Conservation (phyloP, 2,888 invertebrate species). For the Dicranocentrus wangi region DNA sequence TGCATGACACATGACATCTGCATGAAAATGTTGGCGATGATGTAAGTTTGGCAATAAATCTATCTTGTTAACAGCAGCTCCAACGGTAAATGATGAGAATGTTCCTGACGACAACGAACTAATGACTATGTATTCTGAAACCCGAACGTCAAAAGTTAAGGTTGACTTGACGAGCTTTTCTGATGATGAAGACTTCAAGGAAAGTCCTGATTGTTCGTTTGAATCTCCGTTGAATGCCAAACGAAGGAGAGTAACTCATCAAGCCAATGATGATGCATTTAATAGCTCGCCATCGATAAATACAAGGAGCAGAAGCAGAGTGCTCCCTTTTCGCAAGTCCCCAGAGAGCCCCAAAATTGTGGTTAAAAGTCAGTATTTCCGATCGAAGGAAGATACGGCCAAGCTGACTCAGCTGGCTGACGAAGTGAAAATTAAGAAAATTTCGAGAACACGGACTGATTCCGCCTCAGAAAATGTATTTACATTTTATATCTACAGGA, state of each 20-base stretch:
- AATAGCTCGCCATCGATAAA: constrained; percentile 2
- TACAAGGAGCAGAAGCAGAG: constrained; percentile 15
- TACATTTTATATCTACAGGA: no score
- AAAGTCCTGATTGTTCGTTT: neutral
- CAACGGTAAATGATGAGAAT: constrained; percentile 2
- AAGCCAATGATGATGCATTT: neutral
- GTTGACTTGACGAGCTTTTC: neutral
- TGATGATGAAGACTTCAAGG: constrained; percentile 25
- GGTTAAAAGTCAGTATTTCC: constrained; percentile 51
- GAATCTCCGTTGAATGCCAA: constrained; percentile 20
- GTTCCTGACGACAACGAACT: constrained; percentile 34
- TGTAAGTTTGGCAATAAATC: neutral
- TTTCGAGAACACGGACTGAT: neutral
- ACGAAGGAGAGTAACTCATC: constrained; percentile 29
- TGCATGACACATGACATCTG: neutral
- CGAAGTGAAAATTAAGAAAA: neutral
- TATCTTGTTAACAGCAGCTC: neutral
- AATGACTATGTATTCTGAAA: constrained; percentile 46
- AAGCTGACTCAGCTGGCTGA: neutral
- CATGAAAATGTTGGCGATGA: neutral
- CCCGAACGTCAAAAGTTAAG: neutral
- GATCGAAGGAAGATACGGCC: constrained; percentile 4
- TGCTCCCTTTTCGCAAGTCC: constrained; percentile 43
- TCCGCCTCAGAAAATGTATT: no score
- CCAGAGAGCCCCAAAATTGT: constrained; percentile 22